Percentiles rank a stretch among this genome's conserved stretches.
phyloP scores from a whole-genome alignment of 2,113 vertebrate genomes.

The Micromys minutus region DNA sequence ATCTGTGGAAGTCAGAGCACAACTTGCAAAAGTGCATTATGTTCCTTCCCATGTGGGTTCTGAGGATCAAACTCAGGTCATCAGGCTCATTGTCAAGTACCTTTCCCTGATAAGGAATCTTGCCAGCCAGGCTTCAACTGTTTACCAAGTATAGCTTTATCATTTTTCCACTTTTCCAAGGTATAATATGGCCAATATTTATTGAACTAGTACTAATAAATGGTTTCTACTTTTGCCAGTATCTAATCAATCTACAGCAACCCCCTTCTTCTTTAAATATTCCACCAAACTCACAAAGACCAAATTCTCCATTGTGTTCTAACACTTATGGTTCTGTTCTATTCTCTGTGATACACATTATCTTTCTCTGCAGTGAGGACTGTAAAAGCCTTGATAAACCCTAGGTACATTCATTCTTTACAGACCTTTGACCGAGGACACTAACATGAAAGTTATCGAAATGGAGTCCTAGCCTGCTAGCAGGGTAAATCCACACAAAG shows the following conservation, averaged over 20 bases:
- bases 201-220: conserved; percentile 28
- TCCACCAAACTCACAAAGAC: conserved; percentile 13
- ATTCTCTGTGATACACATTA: background rate
- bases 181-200: background rate
- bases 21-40: background rate
- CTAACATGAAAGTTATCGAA: background rate
- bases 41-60: background rate
- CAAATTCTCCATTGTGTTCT: background rate
- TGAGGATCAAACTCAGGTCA: background rate
- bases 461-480: background rate
- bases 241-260: background rate
- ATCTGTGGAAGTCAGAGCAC: background rate
- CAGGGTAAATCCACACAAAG: background rate
- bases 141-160: background rate
- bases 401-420: background rate
- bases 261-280: background rate
- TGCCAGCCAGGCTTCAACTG: background rate
- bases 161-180: conserved; percentile 30
- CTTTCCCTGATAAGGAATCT: background rate
- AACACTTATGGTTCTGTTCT: background rate
- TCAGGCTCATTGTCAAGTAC: too few species aligned
- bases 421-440: background rate
- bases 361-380: background rate
- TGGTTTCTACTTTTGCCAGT: background rate
- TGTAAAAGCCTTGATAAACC: background rate